Base-by-base conservation (phyloP, 2,888 invertebrate species). In the Drosophila percnosoma region DNA sequence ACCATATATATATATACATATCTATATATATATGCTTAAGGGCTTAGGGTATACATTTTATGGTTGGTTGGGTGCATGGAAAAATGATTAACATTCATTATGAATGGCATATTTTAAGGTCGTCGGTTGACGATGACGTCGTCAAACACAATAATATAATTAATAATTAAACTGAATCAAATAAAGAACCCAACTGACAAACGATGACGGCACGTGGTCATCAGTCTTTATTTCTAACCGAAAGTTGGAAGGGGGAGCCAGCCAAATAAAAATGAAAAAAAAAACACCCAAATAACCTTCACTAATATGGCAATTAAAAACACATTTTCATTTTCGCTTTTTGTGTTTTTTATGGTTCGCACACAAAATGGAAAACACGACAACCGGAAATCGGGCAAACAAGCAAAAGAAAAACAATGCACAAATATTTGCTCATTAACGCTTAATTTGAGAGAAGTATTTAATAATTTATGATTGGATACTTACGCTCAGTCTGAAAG, bases 361-460 rank as follows among this genome's bases (percentile, higher is more conserved):
- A 42, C 34, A 42, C 45, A 31, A 53, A n/a, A 29, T 36, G n/a
- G 49, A 52, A 59, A 68, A 62, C 55, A 80, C 65, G 59, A 49
- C 29, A 45, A 61, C 40, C 64, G 70, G 45, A 72, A 66, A 54
- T 72, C 48, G 40, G 38, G 27, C 55, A 75, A 61, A 57, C 64
- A 66, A 68, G 24, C 15, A 15, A 24, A 1, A 18, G 1, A 13
- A 73, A 74, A 72, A 75, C 75, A 84, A 80, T 82, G 85, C 82
- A 77, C 85, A 87, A 84, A 85, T 85, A 85, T 85, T 89, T 85
- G 89, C 84, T 89, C 75, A 70, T 75, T 83, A 65, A 68, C 58
- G 58, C 59, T 60, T 75, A 66, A 79, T 59, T 69, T 64, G 61
- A 76, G 54, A 38, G 21, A 66, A 62, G 51, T 51, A 31, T 38